Evolutionary conservation across 2,797 vertebrate genomes (phyloP).

Genomic region (Australoheros facetus): DNA sequence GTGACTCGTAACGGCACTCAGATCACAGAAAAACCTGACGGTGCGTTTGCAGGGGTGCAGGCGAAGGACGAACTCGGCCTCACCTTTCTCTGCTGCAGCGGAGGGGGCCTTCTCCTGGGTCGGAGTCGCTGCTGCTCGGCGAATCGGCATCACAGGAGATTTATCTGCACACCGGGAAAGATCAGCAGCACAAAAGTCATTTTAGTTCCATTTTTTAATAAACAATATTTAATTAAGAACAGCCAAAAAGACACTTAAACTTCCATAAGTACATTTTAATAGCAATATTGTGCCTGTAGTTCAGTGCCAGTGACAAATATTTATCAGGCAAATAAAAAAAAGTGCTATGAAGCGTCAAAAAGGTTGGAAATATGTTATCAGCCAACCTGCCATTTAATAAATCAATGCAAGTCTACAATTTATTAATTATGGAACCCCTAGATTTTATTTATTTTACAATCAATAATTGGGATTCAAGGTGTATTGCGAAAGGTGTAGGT

Average conservation of each 20-base stretch:
- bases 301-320: background rate
- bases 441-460: background rate
- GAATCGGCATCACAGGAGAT: conserved; percentile 89
- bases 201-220: background rate
- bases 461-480: background rate
- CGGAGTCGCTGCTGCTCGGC: conserved; percentile 87
- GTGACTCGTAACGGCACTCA: background rate
- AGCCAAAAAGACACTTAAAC: background rate
- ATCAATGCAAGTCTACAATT: background rate
- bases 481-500: background rate
- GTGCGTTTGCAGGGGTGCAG: conserved; percentile 14
- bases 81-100: conserved; percentile 86
- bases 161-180: conserved; percentile 27
- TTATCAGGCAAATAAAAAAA: background rate
- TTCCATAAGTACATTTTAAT: background rate
- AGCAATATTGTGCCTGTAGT: background rate
- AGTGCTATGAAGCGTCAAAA: too few species aligned
- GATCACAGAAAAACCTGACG: background rate
- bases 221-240: too few species aligned
- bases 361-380: too few species aligned
- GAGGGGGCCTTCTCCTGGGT: conserved; percentile 87
- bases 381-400: too few species aligned
- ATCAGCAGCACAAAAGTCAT: background rate
- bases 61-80: conserved; percentile 54
- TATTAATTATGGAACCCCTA: background rate